Evolutionary conservation across 2,113 vertebrate species (phyloP), one percentile per base, ranked within the genome.

Genomic region (Carlito syrichta): DNA sequence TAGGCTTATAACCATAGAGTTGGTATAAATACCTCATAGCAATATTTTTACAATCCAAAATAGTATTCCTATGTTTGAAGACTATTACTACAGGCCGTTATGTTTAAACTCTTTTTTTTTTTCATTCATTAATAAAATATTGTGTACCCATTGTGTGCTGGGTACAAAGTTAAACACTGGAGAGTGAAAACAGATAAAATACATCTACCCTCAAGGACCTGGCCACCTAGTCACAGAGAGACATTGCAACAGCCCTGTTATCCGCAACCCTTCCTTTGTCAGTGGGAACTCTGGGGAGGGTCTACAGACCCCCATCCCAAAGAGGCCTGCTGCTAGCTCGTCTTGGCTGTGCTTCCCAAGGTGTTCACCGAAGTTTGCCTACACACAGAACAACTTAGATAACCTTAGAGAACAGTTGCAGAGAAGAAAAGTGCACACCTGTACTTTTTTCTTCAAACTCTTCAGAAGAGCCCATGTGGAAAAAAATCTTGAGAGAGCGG

Each of bases 361-460:
- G 60, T 32, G 50, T 27, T 73, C 25, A 9, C 3, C 69, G 83
- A 52, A 25, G 43, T 23, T 82, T 87, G 3, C 19, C 58, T 54
- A 85, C 48, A 66, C 66, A 91, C 40, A 68, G 76, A 97, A 71
- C 62, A 66, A 50, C 58, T 97, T 76, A 96, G 63, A 84, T 74
- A 63, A 88, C 86, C 93, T 74, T 45, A 66, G 69, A 81, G 62
- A 98, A 60, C 56, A 95, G 76, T 52, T 58, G n/a, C 88, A 90
- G 69, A 98, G 97, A 5, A 8, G 71, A 95, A 68, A 58, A 56
- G 63, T 16, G 23, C 2, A 32, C 40, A 54, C 79, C 48, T 45
- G 82, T 22, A 35, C 74, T 81, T 68, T 91, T 81, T 86, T 84
- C 90, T 96, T 91, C 83, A 94, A 97, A 96, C 73, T 79, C 93